These are phyloP conservation scores for Hypothenemus hampei DNA, from an alignment of 1,140 invertebrate genomes.

Conservation along the genomic window DNA sequence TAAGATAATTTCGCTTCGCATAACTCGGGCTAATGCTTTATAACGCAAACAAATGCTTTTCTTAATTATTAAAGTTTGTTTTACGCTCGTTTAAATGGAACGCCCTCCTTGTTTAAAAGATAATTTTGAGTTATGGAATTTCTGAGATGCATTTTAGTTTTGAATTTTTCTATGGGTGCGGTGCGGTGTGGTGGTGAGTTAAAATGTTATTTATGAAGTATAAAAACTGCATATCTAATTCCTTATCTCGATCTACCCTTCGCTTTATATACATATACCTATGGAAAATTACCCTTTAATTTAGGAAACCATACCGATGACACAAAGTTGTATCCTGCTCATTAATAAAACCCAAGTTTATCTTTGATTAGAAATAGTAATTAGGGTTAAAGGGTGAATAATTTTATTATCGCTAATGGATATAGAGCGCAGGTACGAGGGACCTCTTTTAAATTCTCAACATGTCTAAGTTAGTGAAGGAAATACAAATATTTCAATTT, in stretches of 20 bases:
- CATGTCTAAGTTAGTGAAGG: too few relatives aligned
- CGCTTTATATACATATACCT: neutral
- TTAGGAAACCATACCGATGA: neutral
- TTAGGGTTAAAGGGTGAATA: neutral
- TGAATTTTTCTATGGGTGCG: neutral
- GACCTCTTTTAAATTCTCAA: too few relatives aligned
- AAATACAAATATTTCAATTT: too few relatives aligned
- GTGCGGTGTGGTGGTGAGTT: neutral
- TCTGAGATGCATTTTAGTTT: neutral
- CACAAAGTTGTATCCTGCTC: neutral
- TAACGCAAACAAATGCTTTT: constrained; percentile 18
- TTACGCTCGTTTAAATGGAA: constrained; percentile 20
- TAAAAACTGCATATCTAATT: neutral
- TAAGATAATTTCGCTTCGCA: constrained; percentile 14
- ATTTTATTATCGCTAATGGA: too few relatives aligned
- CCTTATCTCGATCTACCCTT: neutral
- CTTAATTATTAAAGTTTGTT: constrained; percentile 25
- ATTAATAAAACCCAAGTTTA: neutral
- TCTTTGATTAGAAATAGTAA: neutral
- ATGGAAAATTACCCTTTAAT: neutral
- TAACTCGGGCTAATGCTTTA: constrained; percentile 20
- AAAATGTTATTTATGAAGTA: neutral
- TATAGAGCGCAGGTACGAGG: too few relatives aligned
- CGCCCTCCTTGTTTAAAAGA: neutral
- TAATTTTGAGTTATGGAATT: constrained; percentile 7